phyloP scores from a whole-genome alignment of 2,113 vertebrate species.

The Xiphorhynchus elegans region DNA sequence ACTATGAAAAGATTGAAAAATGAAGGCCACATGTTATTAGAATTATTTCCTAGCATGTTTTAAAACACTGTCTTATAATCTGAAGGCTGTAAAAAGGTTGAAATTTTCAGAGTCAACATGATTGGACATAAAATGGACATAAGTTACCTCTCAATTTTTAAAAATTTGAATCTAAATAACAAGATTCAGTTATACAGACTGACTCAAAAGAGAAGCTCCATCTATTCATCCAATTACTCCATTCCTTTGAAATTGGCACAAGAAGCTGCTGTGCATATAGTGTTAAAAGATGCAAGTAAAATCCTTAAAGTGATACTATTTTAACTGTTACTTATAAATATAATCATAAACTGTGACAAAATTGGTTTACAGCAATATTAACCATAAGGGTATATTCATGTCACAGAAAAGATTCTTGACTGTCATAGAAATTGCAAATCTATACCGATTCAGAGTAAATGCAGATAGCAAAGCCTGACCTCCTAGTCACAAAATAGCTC shows the following conservation, averaged over 20 bases:
- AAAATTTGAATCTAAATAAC: neutral
- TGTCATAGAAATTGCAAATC: neutral
- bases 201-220: neutral
- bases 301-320: neutral
- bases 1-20: neutral
- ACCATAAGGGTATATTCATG: neutral
- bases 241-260: neutral
- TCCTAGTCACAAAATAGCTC: neutral
- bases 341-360: neutral
- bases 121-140: neutral
- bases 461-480: neutral
- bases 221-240: neutral
- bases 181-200: neutral
- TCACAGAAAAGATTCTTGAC: neutral
- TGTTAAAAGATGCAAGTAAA: neutral
- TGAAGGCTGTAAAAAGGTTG: neutral
- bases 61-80: neutral
- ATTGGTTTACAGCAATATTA: neutral
- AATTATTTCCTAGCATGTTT: neutral
- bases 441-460: neutral
- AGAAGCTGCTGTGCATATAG: neutral
- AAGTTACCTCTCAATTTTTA: neutral
- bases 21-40: neutral
- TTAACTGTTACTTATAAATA: neutral
- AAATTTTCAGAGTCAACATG: neutral